phyloP scores from a whole-genome alignment of 53 echinoderm and acorn worm species.

The Luidia sarsii region DNA sequence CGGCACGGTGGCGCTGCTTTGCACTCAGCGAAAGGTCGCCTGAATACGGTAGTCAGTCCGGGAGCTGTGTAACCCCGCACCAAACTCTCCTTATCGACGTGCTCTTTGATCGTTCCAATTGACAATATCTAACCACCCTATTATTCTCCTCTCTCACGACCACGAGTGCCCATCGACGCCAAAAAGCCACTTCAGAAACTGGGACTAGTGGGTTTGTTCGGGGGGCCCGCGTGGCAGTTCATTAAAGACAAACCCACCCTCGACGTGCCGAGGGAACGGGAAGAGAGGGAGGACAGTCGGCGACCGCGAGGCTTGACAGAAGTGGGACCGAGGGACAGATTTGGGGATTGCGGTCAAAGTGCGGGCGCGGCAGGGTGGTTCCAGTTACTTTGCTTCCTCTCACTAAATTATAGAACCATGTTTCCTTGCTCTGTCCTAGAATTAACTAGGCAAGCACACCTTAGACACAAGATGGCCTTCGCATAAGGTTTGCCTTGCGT shows the following conservation, averaged over 20 bases:
- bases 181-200: slow-evolving; percentile 34
- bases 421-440: neutral
- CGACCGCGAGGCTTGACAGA: slow-evolving; percentile 15
- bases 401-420: neutral
- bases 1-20: too few species aligned
- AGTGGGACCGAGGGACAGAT: slow-evolving; percentile 15
- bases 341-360: slow-evolving; percentile 35
- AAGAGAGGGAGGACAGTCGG: neutral
- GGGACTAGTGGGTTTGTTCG: slow-evolving; percentile 41
- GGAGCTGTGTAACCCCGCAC: too few species aligned
- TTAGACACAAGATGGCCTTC: too few species aligned
- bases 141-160: slow-evolving; percentile 5
- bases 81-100: slow-evolving; percentile 25
- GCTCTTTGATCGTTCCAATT: slow-evolving; percentile 34
- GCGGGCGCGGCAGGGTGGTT: neutral
- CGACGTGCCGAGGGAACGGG: neutral
- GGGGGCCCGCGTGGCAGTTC: too few species aligned
- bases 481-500: too few species aligned
- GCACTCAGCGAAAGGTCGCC: too few species aligned
- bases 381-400: neutral
- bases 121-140: slow-evolving; percentile 19
- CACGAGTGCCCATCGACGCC: slow-evolving; percentile 54
- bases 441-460: too few species aligned
- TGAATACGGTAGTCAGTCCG: too few species aligned
- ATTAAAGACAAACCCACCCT: too few species aligned